Percentiles rank a stretch among this genome's conserved stretches.
phyloP scores from a whole-genome alignment of 2,888 invertebrate genomes.

The Microplitis manilae region DNA sequence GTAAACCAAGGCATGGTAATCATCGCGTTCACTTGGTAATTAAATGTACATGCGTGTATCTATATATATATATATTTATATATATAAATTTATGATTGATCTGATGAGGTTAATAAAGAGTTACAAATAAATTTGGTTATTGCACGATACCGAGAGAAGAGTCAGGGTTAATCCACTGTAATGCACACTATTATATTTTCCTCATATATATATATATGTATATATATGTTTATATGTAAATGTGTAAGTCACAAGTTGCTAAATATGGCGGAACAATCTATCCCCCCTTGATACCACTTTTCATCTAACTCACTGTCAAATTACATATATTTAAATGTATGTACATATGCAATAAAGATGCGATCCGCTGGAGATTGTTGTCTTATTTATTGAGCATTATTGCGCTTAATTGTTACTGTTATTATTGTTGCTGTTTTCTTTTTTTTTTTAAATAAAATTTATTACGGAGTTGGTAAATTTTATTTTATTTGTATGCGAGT shows the following conservation, averaged over 20 bases:
- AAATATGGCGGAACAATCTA: constrained; percentile 66
- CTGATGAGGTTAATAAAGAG: background rate
- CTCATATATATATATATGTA: background rate
- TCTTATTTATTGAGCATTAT: background rate
- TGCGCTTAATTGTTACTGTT: background rate
- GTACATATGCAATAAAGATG: constrained; percentile 2
- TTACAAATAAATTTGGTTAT: constrained; percentile 25
- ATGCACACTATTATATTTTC: background rate
- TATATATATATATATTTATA: constrained; percentile 6
- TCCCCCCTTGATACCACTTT: constrained; percentile 43
- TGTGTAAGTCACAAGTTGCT: constrained; percentile 68
- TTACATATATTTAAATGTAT: constrained; percentile 24
- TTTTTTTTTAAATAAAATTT: background rate
- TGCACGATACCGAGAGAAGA: background rate
- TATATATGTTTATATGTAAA: constrained; percentile 41
- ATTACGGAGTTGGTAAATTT: background rate
- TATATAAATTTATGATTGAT: background rate
- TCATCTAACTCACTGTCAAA: constrained; percentile 52
- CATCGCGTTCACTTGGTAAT: constrained; percentile 15
- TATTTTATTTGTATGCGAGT: too few species aligned
- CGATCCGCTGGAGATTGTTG: background rate
- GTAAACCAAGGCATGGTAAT: constrained; percentile 8
- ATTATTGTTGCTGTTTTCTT: background rate
- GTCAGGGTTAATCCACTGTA: constrained; percentile 4
- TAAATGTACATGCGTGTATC: constrained; percentile 10